Evolutionary conservation across 1,140 invertebrate species (phyloP).

Genomic region (Scaptomyza hsui): DNA sequence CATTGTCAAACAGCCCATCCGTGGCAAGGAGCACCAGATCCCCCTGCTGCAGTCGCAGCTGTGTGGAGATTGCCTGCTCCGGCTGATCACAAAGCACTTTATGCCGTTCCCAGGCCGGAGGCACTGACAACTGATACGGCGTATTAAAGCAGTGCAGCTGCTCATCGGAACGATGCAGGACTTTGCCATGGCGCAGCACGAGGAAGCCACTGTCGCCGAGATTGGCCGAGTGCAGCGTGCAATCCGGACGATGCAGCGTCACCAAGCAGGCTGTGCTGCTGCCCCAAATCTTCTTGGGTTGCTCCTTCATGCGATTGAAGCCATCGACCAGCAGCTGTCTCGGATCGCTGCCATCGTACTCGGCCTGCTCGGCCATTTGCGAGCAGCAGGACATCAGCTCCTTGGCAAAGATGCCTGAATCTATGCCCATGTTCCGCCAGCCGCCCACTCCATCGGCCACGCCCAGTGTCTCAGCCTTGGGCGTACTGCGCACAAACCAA

Average conservation of each 20-base stretch:
- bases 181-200: constrained; percentile 43
- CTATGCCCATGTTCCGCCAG: constrained; percentile 56
- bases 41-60: constrained; percentile 23
- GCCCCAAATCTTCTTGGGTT: constrained; percentile 16
- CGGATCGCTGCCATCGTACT: constrained; percentile 44
- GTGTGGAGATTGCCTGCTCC: constrained; percentile 22
- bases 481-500: constrained; percentile 55
- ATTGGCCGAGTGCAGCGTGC: constrained; percentile 57
- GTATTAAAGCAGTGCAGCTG: constrained; percentile 59
- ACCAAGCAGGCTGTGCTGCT: constrained; percentile 65
- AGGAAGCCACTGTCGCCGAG: constrained; percentile 61
- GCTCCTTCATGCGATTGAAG: constrained; percentile 22
- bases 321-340: constrained; percentile 44
- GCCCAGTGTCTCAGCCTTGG: constrained; percentile 52
- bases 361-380: not conserved
- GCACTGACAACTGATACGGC: constrained; percentile 51
- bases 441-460: constrained; percentile 67
- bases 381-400: constrained; percentile 56
- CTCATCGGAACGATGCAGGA: constrained; percentile 45
- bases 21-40: constrained; percentile 61
- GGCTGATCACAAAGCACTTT: constrained; percentile 27
- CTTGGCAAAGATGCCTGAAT: constrained; percentile 54
- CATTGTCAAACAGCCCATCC: constrained; percentile 63
- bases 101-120: not conserved
- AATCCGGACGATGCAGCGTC: constrained; percentile 40